Conservation (phyloP, 2,113 vertebrate species). For the Mesitornis unicolor region DNA sequence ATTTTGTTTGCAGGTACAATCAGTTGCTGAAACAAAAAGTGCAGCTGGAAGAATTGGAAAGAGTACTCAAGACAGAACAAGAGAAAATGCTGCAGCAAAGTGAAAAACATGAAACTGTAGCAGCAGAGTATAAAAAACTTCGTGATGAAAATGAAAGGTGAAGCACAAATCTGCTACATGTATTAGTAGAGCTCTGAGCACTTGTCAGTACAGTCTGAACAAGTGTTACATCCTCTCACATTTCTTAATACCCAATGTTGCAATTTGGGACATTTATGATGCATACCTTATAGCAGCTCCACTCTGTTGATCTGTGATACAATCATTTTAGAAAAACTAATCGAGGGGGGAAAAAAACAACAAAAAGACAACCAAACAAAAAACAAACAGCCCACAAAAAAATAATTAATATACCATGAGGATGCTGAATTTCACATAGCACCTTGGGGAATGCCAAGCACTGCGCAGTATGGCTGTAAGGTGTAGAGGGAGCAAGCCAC, state of each 20-base stretch:
- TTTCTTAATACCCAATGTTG: background rate
- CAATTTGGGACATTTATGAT: fast-evolving
- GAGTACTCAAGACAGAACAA: conserved; percentile 86
- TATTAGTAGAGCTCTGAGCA: background rate
- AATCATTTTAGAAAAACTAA: background rate
- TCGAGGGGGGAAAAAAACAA: background rate
- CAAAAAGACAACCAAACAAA: no score
- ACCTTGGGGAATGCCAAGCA: background rate
- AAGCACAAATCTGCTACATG: background rate
- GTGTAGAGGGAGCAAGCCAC: background rate
- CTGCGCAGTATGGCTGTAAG: background rate
- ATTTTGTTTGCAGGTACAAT: conserved; percentile 82
- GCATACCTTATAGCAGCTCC: background rate
- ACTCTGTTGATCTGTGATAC: background rate
- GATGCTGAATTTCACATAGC: background rate
- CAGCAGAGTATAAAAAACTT: conserved; percentile 86
- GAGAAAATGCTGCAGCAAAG: conserved; percentile 90
- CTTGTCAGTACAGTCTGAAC: background rate
- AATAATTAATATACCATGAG: background rate
- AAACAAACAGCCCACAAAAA: no score
- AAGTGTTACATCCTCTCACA: background rate
- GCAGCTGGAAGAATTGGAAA: conserved; percentile 92
- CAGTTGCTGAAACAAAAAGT: conserved; percentile 91
- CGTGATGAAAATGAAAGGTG: conserved; percentile 91
- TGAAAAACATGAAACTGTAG: conserved; percentile 83